Evolutionary conservation across 2,888 invertebrate genomes (phyloP).

Genomic region (Biston betularia): DNA sequence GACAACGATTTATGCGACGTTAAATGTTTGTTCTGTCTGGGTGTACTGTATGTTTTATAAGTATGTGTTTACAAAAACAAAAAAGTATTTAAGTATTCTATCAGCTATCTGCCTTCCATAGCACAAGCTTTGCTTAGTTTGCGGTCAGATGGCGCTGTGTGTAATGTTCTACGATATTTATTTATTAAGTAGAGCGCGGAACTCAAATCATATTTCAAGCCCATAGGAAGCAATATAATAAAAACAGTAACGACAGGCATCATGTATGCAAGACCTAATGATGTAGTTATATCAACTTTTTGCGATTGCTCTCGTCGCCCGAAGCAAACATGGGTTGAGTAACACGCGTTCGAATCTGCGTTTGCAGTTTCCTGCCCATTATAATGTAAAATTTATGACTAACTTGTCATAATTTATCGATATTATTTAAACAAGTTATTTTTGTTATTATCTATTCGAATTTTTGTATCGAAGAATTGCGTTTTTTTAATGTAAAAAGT

Average conservation of each 20-base stretch:
- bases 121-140: too few relatives aligned
- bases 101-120: too few relatives aligned
- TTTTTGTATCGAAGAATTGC: background rate
- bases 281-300: constrained; percentile 41
- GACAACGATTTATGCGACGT: too few relatives aligned
- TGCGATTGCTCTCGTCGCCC: constrained; percentile 39
- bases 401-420: constrained; percentile 18
- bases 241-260: constrained; percentile 13
- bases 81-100: too few relatives aligned
- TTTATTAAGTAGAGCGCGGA: constrained; percentile 4
- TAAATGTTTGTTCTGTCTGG: too few relatives aligned
- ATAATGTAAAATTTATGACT: constrained; percentile 27
- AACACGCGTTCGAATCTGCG: constrained; percentile 19
- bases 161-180: too few relatives aligned
- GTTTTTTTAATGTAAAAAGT: too few relatives aligned
- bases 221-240: constrained; percentile 2
- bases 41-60: too few relatives aligned
- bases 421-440: constrained; percentile 11
- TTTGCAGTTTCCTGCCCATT: constrained; percentile 32
- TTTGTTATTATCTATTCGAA: background rate
- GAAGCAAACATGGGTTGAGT: constrained; percentile 35
- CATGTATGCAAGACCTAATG: constrained; percentile 37
- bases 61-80: too few relatives aligned
- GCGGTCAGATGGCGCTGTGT: too few relatives aligned
- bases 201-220: background rate